These are phyloP conservation scores for Ectemnius lituratus DNA, from an alignment of 2,888 invertebrate species.

Conservation along the genomic window DNA sequence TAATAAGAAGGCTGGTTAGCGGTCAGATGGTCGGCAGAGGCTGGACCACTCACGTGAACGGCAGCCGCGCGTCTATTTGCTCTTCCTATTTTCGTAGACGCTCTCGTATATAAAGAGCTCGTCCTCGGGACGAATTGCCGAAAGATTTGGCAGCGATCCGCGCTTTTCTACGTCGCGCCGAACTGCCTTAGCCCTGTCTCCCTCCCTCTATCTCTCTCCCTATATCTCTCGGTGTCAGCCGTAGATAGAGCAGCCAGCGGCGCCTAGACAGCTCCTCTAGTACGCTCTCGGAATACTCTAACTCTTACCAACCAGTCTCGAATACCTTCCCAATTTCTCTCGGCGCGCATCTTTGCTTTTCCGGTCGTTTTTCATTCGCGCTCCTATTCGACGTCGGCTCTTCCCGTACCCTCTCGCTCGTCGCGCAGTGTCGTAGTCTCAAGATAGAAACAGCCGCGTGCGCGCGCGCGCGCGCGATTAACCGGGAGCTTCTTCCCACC, in stretches of 20 bases:
- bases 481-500: too few relatives aligned
- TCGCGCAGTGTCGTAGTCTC: too few relatives aligned
- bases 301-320: too few relatives aligned
- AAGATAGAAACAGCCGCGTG: too few relatives aligned
- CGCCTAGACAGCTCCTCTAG: conserved; percentile 25
- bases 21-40: conserved; percentile 37
- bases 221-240: conserved; percentile 27
- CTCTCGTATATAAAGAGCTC: conserved; percentile 68
- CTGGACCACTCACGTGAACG: conserved; percentile 55
- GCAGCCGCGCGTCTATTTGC: conserved; percentile 59
- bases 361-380: too few relatives aligned
- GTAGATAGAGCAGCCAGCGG: conserved; percentile 50
- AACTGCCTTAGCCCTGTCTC: not conserved
- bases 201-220: not conserved
- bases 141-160: conserved; percentile 69
- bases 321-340: too few relatives aligned
- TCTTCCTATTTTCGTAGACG: conserved; percentile 68
- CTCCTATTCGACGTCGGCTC: too few relatives aligned
- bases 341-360: too few relatives aligned
- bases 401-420: too few relatives aligned
- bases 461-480: too few relatives aligned
- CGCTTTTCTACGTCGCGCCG: conserved; percentile 66
- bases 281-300: conserved; percentile 15
- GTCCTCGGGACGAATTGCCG: conserved; percentile 66
- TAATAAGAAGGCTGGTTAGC: conserved; percentile 51